These are phyloP conservation scores for Hetaerina titia DNA, from an alignment of 2,888 invertebrate genomes.

Conservation along the genomic window DNA sequence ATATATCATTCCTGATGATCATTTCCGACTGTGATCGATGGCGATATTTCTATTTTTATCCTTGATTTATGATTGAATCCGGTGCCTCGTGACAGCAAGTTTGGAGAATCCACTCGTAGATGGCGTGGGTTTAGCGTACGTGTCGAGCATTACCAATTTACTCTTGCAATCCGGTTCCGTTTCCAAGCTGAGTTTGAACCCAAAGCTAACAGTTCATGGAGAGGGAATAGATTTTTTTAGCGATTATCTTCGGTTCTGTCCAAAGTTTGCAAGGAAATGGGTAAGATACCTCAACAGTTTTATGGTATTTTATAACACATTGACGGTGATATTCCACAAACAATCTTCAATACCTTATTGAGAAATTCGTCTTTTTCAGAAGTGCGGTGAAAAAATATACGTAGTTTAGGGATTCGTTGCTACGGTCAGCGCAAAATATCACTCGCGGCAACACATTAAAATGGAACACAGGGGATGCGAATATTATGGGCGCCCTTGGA, in stretches of 20 bases:
- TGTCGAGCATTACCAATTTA: not conserved
- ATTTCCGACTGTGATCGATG: not conserved
- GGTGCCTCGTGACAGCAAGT: not conserved
- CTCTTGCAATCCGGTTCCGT: not conserved
- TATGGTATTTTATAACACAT: not conserved
- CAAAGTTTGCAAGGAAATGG: not conserved
- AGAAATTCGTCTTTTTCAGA: too few relatives aligned
- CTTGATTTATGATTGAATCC: slow-evolving; percentile 19
- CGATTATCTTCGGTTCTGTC: not conserved
- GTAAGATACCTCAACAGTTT: not conserved
- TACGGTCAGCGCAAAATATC: too few relatives aligned
- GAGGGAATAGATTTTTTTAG: not conserved
- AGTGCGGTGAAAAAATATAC: too few relatives aligned
- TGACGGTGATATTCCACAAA: not conserved
- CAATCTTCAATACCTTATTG: too few relatives aligned
- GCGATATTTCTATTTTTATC: not conserved
- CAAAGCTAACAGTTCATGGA: not conserved
- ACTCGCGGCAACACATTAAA: too few relatives aligned
- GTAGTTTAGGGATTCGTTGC: too few relatives aligned
- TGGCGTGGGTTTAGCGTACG: not conserved
- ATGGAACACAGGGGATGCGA: too few relatives aligned
- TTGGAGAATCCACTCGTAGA: slow-evolving; percentile 15
- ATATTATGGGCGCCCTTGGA: too few relatives aligned
- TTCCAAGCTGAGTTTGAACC: not conserved
- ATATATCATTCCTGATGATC: not conserved